A percentile compares a stretch with the other conserved stretches of the same genome.
Evolutionary conservation across 1,140 invertebrate genomes (phyloP).

Genomic region (Dinothrombium tinctorium): DNA sequence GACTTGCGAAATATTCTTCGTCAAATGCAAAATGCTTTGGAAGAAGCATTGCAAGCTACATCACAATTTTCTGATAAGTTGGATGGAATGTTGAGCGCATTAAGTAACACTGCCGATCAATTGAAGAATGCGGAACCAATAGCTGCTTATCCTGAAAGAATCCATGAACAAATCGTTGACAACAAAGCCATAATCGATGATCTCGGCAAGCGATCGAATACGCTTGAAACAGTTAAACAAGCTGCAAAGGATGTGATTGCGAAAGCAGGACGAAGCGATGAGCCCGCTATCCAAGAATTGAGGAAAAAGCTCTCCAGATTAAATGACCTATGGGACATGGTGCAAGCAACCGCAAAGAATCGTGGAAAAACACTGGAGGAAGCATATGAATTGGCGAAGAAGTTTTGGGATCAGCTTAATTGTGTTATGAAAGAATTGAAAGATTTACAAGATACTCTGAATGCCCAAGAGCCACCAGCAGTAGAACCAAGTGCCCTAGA

Average conservation of each 20-base stretch:
- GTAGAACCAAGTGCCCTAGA: constrained; percentile 71
- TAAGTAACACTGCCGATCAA: constrained; percentile 75
- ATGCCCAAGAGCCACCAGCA: constrained; percentile 68
- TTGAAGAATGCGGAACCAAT: constrained; percentile 62
- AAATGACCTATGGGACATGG: constrained; percentile 75
- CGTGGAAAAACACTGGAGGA: constrained; percentile 61
- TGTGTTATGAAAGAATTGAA: constrained; percentile 61
- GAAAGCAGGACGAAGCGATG: constrained; percentile 62
- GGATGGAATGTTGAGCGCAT: constrained; percentile 79
- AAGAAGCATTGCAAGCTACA: constrained; percentile 54
- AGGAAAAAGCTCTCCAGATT: constrained; percentile 60
- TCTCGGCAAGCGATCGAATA: constrained; percentile 64
- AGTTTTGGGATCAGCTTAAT: constrained; percentile 84
- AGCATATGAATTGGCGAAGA: constrained; percentile 60
- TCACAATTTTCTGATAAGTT: constrained; percentile 73
- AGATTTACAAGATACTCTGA: constrained; percentile 60
- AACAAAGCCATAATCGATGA: constrained; percentile 72
- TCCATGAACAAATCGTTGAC: constrained; percentile 81
- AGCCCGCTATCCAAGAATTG: constrained; percentile 52
- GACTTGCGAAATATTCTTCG: constrained; percentile 52
- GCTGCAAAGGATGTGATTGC: constrained; percentile 81
- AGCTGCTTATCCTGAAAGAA: constrained; percentile 76
- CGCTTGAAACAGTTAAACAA: constrained; percentile 68
- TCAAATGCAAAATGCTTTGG: constrained; percentile 68
- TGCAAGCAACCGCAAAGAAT: constrained; percentile 56